Evolutionary conservation across 2,797 vertebrate species (phyloP), one percentile per base, ranked within the genome.

Genomic region (Brotula barbata): DNA sequence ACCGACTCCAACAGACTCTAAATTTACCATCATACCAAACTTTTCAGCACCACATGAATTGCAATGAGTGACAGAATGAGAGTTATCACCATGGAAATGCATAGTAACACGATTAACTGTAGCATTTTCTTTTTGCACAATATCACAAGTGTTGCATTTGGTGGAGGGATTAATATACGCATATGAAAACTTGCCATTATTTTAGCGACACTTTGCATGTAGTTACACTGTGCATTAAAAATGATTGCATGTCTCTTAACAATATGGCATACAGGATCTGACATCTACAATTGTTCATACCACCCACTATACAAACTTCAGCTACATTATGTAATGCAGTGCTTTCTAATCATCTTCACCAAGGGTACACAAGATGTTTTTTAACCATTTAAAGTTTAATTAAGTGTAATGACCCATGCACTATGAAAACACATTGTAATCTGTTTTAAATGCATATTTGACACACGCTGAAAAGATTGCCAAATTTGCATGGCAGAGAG

Each of bases 281-380:
- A 58, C 42, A 51, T 14, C n/a, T 6, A 39, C 15, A 47, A 56
- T 31, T 58, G 23, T 31, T 64, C 39, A 48, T n/a, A 34, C 7
- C 46, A 53, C 1, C 11, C 7, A 47, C 40, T 36, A 45, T 60
- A 68, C 66, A 50, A 33, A 63, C 52, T 8, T 48, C 19, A 34
- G 17, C 17, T 22, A 33, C 21, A 42, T 60, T 57, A 58, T 47
- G 22, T 56, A 22, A 71, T 5, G 1, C 37, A 22, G 15, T 2
- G 2, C 56, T 64, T 72, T 78, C 21, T 56, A 64, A 74, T 71
- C 50, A 77, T 63, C 59, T 31, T 70, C 22, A 58, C 21, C 10
- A 6, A 2, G 0, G 5, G 42, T 37, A 61, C 54, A 58, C 60
- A 44, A 47, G 7, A 70, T 31, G 34, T 37, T 65, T 41, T 12